Evolutionary conservation across 2,888 invertebrate species (phyloP), one percentile per base, ranked within the genome.

Genomic region (Stictocephala bisonia): DNA sequence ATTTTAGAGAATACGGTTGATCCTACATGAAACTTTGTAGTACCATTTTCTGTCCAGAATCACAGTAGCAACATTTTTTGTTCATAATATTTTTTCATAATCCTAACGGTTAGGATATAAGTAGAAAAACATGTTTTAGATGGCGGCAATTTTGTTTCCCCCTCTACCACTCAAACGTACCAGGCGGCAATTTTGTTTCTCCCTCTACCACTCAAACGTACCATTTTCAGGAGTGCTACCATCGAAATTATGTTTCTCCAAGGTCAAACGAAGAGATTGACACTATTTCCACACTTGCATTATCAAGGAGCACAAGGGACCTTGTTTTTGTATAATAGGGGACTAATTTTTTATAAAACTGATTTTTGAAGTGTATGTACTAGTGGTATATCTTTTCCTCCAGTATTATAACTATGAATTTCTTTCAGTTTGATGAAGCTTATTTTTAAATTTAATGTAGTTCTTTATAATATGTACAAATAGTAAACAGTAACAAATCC

Each of bases 191-290:
- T 58, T 58, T 58, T 58, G 31, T 58, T 58, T 58, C 29, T 58
- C 2, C 58, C 29, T 1, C 27, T 29, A 58, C 9, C 58, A 15
- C 18, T 29, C 13, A 58, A 58, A 58, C 58, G 27, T 29, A 58
- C 31, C 26, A 31, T 29, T 58, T 58, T 58, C 29, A 20, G n/a
- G 58, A 58, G 58, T 58, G 58, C 58, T 29, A 58, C 29, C 58
- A 58, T 41, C 41, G 41, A 41, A 41, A 41, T 41, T 2, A 41
- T 41, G 11, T 41, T 41, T 41, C 41, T 41, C 41, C 41, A 41
- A 41, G 58, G 58, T 58, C 58, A 58, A 58, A 58, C 58, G 31
- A 58, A 58, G 58, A 58, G 58, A 58, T 58, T 18, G 3, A 26
- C n/a, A 58, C 31, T 58, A 58, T 29, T 58, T 29, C 58, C 58